These are phyloP conservation scores for Macrostomum cliftonense DNA, from an alignment of 2,888 invertebrate genomes.

Conservation along the genomic window DNA sequence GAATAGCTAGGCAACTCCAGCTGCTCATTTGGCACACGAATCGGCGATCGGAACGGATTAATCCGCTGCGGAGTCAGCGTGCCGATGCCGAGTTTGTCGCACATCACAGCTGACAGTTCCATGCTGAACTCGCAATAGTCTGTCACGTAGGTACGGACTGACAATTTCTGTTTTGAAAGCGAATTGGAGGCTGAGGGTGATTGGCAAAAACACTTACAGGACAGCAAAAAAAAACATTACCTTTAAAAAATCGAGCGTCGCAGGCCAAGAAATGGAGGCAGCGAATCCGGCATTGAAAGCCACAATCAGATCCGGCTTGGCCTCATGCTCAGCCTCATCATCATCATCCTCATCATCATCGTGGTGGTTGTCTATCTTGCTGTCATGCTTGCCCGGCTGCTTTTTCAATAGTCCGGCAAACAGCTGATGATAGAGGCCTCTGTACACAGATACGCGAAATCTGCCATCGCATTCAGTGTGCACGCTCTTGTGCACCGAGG, in stretches of 20 bases:
- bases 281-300: slow-evolving; percentile 27
- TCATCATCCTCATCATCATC: no score
- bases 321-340: neutral
- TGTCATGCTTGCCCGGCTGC: no score
- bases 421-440: no score
- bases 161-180: neutral
- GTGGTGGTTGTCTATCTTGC: no score
- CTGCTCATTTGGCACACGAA: slow-evolving; percentile 20
- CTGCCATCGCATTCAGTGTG: no score
- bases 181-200: slow-evolving; percentile 11
- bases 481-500: no score
- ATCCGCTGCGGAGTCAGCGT: slow-evolving; percentile 13
- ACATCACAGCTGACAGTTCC: slow-evolving; percentile 1
- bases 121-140: slow-evolving; percentile 3
- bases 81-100: neutral
- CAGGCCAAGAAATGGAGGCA: slow-evolving; percentile 17
- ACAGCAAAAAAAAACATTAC: slow-evolving; percentile 13
- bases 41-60: slow-evolving; percentile 28
- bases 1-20: slow-evolving; percentile 25
- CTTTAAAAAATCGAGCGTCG: slow-evolving; percentile 15
- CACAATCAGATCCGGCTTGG: slow-evolving; percentile 12
- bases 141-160: neutral
- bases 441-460: no score
- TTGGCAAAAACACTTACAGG: no score
- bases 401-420: no score